phyloP scores from a whole-genome alignment of 2,113 vertebrate genomes.

The Tachycineta bicolor region DNA sequence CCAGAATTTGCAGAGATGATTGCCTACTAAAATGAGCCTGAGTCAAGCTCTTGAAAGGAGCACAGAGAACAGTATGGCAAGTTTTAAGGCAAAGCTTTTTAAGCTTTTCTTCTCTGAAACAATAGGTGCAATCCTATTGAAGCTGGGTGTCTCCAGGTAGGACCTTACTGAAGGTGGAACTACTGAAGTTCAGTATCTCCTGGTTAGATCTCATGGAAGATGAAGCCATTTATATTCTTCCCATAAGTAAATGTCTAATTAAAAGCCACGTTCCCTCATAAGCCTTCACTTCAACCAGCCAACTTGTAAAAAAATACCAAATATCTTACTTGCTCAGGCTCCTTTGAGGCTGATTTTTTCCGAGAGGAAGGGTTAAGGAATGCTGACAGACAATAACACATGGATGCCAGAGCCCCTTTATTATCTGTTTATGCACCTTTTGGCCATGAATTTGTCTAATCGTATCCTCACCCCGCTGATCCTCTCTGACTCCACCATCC shows the following conservation, averaged over 20 bases:
- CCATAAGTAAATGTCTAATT: background rate
- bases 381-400: background rate
- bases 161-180: background rate
- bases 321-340: background rate
- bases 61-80: background rate
- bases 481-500: background rate
- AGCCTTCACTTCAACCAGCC: background rate
- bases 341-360: background rate
- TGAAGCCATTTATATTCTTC: background rate
- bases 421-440: background rate
- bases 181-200: background rate
- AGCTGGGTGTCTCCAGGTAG: background rate
- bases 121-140: background rate
- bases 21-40: background rate
- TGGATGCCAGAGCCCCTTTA: background rate
- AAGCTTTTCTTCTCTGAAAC: background rate
- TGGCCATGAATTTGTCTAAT: background rate
- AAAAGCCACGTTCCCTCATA: background rate
- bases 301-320: background rate
- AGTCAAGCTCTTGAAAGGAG: background rate
- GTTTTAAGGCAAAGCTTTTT: background rate
- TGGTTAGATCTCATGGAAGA: background rate
- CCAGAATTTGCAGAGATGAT: constrained; percentile 33
- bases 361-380: background rate
- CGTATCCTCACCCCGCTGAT: background rate